Conservation (phyloP, 2,113 vertebrate genomes). For the Anoplopoma fimbria region DNA sequence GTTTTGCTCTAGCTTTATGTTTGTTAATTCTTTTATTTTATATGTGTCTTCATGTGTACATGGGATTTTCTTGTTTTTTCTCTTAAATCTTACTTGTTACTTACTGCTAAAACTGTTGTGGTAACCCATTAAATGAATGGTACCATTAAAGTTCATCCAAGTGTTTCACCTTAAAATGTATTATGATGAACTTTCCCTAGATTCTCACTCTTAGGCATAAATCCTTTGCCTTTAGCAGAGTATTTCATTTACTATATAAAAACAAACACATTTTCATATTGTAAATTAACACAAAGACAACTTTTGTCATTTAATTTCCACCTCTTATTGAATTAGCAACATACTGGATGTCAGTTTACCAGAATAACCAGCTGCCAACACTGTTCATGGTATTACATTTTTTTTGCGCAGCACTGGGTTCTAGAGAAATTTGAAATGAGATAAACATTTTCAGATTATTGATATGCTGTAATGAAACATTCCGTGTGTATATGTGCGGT, state of each 20-base stretch:
- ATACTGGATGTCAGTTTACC: too few species aligned
- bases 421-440: background rate
- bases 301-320: background rate
- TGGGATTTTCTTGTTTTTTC: background rate
- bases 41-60: background rate
- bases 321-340: background rate
- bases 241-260: background rate
- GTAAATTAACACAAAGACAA: background rate
- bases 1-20: background rate
- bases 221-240: background rate
- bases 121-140: background rate
- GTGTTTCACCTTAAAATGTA: background rate
- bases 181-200: background rate
- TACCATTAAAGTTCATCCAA: background rate
- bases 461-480: background rate
- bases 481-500: conserved; percentile 12
- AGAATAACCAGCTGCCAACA: too few species aligned
- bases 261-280: background rate
- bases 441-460: background rate
- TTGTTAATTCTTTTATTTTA: background rate
- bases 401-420: background rate
- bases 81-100: background rate
- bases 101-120: background rate
- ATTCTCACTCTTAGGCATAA: background rate
- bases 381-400: too few species aligned